phyloP scores from a whole-genome alignment of 2,113 vertebrate species.

The Aphyosemion australe region DNA sequence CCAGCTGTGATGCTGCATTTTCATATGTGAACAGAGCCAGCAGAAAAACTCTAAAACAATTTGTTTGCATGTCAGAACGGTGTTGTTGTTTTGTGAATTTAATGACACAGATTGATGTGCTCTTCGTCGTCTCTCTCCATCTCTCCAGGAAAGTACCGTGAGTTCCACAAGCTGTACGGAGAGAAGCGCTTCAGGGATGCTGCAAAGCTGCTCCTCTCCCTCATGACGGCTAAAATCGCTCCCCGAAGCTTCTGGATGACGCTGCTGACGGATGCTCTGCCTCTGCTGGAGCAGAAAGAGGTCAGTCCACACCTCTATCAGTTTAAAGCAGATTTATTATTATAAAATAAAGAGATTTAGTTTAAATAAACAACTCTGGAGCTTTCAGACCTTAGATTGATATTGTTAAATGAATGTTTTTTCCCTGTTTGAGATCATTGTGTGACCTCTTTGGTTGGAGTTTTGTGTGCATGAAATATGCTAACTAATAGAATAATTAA shows the following conservation, averaged over 20 bases:
- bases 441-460: too few species aligned
- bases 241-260: slow-evolving; percentile 97
- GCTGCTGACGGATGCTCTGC: slow-evolving; percentile 90
- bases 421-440: too few species aligned
- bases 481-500: too few species aligned
- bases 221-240: slow-evolving; percentile 95
- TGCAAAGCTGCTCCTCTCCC: slow-evolving; percentile 87
- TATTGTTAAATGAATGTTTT: too few species aligned
- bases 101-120: too few species aligned
- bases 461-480: too few species aligned
- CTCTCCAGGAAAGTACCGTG: slow-evolving; percentile 89
- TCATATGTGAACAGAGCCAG: too few species aligned
- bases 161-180: slow-evolving; percentile 93
- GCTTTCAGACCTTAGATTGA: background rate
- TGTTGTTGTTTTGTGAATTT: too few species aligned
- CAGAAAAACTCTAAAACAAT: too few species aligned
- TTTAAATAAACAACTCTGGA: background rate
- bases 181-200: slow-evolving; percentile 88
- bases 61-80: too few species aligned
- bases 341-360: background rate
- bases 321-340: too few species aligned
- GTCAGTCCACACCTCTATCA: slow-evolving; percentile 60
- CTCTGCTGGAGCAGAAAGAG: slow-evolving; percentile 94
- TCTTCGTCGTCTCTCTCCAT: background rate
- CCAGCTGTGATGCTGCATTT: too few species aligned